Percentiles rank a stretch among this genome's conserved stretches.
Evolutionary conservation across 2,888 invertebrate species (phyloP).

Genomic region (Nebria salina): DNA sequence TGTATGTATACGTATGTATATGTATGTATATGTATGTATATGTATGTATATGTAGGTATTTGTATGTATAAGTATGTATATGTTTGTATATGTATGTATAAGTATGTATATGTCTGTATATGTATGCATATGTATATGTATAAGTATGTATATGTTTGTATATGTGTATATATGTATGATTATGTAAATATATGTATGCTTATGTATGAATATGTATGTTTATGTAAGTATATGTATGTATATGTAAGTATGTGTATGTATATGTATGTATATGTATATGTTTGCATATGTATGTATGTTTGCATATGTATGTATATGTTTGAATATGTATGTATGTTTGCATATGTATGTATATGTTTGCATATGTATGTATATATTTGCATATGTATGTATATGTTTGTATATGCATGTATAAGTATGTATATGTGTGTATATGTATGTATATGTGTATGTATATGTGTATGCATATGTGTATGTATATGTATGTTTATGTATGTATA

Average conservation of each 20-base stretch:
- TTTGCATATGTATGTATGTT: background rate
- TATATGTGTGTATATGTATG: background rate
- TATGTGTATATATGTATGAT: background rate
- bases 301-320: constrained; percentile 56
- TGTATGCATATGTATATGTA: no score
- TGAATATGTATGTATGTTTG: background rate
- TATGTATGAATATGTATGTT: background rate
- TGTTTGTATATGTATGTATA: no score
- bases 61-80: no score
- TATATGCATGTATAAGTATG: background rate
- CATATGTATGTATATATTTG: background rate
- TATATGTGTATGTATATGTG: background rate
- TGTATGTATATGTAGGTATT: no score
- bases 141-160: no score
- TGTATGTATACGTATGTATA: no score
- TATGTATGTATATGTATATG: background rate
- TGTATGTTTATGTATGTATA: background rate
- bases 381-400: background rate
- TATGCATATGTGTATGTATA: background rate
- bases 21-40: no score
- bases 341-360: background rate
- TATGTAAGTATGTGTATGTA: background rate
- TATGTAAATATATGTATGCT: background rate
- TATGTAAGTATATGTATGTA: background rate
- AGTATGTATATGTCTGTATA: no score